Evolutionary conservation across 2,797 vertebrate genomes (phyloP).

Genomic region (Holocentrus rufus): DNA sequence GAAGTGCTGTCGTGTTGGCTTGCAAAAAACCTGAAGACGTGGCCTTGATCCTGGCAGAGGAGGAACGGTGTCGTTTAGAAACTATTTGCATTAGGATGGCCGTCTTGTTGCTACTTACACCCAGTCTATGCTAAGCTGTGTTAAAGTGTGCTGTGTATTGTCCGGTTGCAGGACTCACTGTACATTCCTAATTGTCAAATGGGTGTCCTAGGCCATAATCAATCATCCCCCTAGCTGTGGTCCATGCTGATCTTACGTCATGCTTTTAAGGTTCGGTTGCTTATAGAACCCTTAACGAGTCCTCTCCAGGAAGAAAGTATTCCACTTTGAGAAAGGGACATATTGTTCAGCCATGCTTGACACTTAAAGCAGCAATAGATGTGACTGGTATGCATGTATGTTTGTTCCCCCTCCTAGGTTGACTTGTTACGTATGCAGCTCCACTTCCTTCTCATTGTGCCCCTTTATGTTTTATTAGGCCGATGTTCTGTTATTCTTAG

Average conservation of each 20-base stretch:
- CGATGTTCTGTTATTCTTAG: constrained; percentile 85
- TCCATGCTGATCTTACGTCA: constrained; percentile 3
- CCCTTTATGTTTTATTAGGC: constrained; percentile 82
- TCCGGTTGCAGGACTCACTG: not conserved
- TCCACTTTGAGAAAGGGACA: constrained; percentile 24
- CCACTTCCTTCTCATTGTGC: constrained; percentile 78
- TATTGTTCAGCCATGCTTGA: constrained; percentile 22
- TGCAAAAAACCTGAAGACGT: not conserved
- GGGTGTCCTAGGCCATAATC: not conserved
- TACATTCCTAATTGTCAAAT: not conserved
- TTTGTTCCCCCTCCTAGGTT: constrained; percentile 69
- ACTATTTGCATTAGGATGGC: not conserved
- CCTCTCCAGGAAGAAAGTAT: constrained; percentile 10
- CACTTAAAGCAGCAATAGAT: constrained; percentile 39
- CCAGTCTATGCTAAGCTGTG: not conserved
- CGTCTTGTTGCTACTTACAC: not conserved
- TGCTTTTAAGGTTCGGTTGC: constrained; percentile 4
- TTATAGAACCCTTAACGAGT: constrained; percentile 17
- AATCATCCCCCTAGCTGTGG: not conserved
- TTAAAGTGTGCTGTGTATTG: not conserved
- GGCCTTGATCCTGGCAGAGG: not conserved
- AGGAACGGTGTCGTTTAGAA: not conserved
- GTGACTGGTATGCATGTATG: constrained; percentile 26
- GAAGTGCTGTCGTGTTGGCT: not conserved
- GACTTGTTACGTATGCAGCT: constrained; percentile 55